A percentile compares a stretch with the other conserved stretches of the same genome.
These are phyloP conservation scores for Sycophila sp. DNA, from an alignment of 1,140 invertebrate species.

Conservation along the genomic window DNA sequence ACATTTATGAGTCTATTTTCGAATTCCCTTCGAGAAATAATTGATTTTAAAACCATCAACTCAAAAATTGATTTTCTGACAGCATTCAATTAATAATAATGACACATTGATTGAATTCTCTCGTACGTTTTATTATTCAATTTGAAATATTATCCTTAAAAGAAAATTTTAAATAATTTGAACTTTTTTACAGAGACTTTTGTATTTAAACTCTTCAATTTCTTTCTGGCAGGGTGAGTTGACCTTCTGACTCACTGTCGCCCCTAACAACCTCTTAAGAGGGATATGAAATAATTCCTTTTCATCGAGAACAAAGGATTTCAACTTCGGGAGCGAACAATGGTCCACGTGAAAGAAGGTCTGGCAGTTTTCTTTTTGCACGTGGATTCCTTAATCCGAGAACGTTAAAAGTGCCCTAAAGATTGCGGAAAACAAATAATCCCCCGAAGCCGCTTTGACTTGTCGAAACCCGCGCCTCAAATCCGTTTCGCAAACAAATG, in stretches of 20 bases:
- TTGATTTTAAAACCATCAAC: not conserved
- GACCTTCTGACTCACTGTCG: no score
- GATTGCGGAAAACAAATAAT: not conserved
- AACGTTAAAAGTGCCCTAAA: not conserved
- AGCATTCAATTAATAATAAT: not conserved
- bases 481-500: conserved; percentile 12
- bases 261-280: not conserved
- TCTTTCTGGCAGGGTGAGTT: no score
- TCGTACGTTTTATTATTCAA: no score
- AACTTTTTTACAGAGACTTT: no score
- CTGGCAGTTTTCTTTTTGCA: not conserved
- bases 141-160: no score
- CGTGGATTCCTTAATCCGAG: not conserved
- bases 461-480: not conserved
- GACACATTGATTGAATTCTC: no score
- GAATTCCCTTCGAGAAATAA: not conserved
- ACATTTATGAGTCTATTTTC: not conserved
- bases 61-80: not conserved
- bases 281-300: not conserved
- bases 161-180: no score
- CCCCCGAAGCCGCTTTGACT: not conserved
- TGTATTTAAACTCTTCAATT: no score
- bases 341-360: not conserved
- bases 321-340: no score
- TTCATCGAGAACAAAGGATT: not conserved